Percentiles rank a stretch among this genome's conserved stretches.
Conservation (phyloP, 2,113 vertebrate genomes). For the Ceyx margarethae region DNA sequence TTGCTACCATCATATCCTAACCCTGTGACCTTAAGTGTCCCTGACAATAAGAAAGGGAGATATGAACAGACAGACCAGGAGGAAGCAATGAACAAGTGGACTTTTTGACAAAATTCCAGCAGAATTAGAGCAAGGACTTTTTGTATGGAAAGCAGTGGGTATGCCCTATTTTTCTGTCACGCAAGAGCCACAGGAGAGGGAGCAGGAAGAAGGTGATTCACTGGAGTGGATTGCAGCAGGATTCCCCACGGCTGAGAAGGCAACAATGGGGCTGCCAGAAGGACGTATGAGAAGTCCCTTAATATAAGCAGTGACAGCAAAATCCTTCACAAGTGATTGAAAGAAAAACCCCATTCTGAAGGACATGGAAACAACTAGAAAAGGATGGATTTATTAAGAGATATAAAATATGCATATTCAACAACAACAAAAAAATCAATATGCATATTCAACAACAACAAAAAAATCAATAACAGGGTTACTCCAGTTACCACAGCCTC, state of each 20-base stretch:
- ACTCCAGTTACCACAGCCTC: conserved; percentile 24
- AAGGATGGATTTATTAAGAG: conserved; percentile 48
- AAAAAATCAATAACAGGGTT: conserved; percentile 41
- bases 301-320: background rate
- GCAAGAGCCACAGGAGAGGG: background rate
- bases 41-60: fast-evolving
- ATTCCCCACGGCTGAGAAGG: background rate
- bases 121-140: background rate
- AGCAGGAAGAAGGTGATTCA: background rate
- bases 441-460: no score
- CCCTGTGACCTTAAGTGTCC: background rate
- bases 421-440: background rate
- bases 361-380: background rate
- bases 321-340: background rate
- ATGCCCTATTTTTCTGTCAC: background rate
- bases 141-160: background rate
- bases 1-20: background rate
- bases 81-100: background rate
- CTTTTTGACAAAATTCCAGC: background rate
- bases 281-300: background rate
- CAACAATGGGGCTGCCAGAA: background rate
- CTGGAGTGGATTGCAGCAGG: background rate
- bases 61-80: background rate
- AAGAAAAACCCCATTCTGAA: background rate
- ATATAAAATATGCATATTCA: conserved; percentile 44